Evolutionary conservation across 2,113 vertebrate genomes (phyloP).

Genomic region (Probosciger aterrimus): DNA sequence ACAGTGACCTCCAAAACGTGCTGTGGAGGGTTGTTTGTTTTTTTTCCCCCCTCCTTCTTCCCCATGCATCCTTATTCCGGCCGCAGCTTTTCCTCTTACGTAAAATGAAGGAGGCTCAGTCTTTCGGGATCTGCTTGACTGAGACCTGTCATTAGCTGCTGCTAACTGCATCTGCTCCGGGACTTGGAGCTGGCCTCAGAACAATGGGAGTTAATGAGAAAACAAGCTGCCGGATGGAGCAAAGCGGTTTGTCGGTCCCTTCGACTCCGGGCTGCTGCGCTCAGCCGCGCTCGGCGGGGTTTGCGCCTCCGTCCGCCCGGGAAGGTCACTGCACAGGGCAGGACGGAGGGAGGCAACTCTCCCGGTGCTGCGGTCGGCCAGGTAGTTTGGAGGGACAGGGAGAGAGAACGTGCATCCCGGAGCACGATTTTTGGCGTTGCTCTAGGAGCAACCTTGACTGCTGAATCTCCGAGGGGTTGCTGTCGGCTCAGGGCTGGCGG

Average conservation of each 20-base stretch:
- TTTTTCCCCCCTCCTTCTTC: background rate
- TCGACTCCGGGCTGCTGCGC: background rate
- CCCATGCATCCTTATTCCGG: background rate
- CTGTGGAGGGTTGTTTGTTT: background rate
- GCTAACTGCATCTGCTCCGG: conserved; percentile 1
- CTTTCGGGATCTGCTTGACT: background rate
- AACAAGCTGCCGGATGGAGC: background rate
- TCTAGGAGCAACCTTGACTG: background rate
- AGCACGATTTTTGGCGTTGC: background rate
- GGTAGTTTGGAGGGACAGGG: background rate
- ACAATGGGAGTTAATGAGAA: conserved; percentile 25
- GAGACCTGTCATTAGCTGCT: conserved; percentile 1
- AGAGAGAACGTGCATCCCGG: background rate
- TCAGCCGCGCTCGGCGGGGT: background rate
- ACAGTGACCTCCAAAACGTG: conserved; percentile 40
- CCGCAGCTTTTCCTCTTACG: background rate
- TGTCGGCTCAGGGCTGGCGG: background rate
- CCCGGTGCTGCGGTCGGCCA: background rate
- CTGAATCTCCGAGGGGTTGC: background rate
- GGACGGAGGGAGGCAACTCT: background rate
- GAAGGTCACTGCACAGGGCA: conserved; percentile 33
- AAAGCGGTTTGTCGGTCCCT: background rate
- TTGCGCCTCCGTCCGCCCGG: background rate
- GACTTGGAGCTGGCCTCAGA: background rate
- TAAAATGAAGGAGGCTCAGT: background rate